A percentile compares a stretch with the other conserved stretches of the same genome.
Conservation (phyloP, 2,113 vertebrate genomes). For the Leptodactylus fuscus region DNA sequence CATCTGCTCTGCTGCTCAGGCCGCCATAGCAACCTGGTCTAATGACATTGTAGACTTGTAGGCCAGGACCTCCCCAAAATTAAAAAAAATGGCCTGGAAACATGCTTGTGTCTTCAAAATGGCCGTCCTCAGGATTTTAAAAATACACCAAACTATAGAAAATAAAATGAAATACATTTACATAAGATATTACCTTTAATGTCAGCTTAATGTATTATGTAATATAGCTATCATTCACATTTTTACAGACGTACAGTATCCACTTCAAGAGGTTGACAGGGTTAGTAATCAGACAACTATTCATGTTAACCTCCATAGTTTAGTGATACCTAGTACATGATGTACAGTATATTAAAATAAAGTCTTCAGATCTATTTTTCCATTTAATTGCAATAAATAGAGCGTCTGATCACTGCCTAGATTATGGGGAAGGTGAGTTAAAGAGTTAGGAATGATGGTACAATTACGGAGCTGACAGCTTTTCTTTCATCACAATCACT, state of each 20-base stretch:
- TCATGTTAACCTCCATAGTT: neutral
- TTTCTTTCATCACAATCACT: neutral
- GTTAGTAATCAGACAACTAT: neutral
- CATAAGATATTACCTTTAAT: neutral
- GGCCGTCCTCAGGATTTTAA: too few species aligned
- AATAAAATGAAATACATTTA: neutral
- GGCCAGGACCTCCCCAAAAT: too few species aligned
- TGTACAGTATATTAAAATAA: neutral
- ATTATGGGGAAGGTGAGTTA: neutral
- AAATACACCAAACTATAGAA: too few species aligned
- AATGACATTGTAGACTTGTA: too few species aligned
- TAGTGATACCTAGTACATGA: neutral
- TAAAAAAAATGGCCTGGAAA: too few species aligned
- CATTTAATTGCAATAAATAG: neutral
- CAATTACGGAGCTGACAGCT: conserved; percentile 4
- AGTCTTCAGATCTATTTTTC: neutral
- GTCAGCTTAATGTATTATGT: neutral
- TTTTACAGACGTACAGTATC: neutral
- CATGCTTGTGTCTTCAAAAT: too few species aligned
- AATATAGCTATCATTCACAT: neutral
- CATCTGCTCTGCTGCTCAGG: too few species aligned
- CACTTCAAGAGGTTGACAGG: neutral
- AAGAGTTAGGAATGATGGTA: neutral
- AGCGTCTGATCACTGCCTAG: neutral
- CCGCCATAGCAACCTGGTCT: too few species aligned